phyloP scores from a whole-genome alignment of 2,113 vertebrate genomes.

The Amazona guildingii region DNA sequence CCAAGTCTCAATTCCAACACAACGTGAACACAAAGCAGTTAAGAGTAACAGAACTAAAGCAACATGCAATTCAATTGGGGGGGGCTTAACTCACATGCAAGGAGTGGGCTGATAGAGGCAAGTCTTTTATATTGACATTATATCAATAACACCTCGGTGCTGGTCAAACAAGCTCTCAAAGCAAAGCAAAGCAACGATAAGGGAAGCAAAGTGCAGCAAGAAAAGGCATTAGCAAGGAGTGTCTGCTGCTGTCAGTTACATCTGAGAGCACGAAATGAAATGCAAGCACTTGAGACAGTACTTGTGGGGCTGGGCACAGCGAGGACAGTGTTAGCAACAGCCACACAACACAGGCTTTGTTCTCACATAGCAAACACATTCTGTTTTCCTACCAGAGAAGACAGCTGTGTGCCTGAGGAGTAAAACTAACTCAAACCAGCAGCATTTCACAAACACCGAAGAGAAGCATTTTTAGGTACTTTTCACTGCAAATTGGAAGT shows the following conservation, averaged over 20 bases:
- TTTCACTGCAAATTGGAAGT: not conserved
- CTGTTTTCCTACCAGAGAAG: not conserved
- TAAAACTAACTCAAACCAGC: not conserved
- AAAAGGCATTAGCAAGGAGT: not conserved
- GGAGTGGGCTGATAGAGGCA: not conserved
- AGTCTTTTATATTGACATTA: not conserved
- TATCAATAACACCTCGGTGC: not conserved
- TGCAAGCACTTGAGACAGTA: not conserved
- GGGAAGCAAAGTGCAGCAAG: accelerated
- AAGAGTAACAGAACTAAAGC: not conserved
- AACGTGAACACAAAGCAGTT: accelerated
- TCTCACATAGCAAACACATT: not conserved
- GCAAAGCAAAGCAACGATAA: accelerated
- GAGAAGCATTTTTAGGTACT: not conserved
- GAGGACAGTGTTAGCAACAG: not conserved
- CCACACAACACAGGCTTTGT: not conserved
- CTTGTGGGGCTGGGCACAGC: not conserved
- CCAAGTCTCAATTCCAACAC: not conserved
- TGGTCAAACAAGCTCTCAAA: not conserved
- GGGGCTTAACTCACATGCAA: accelerated
- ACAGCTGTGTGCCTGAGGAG: not conserved
- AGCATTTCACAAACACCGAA: not conserved
- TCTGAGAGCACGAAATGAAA: not conserved
- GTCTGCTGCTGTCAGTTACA: not conserved
- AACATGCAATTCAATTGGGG: not conserved